Evolutionary conservation across 2,113 vertebrate genomes (phyloP), one percentile per base, ranked within the genome.

Genomic region (Aramus guarauna): DNA sequence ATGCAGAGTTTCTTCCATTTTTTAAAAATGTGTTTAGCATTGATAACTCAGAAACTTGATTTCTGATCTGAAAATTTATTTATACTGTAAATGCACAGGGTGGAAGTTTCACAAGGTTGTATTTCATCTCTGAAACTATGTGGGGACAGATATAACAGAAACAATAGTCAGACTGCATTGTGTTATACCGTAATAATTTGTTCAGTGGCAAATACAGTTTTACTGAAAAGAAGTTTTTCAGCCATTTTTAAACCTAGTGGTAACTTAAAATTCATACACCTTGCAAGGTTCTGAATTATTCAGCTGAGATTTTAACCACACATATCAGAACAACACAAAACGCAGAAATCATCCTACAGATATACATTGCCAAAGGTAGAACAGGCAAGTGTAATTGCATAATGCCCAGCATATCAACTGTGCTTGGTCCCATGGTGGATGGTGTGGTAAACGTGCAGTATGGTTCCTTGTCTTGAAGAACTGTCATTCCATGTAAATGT

Each of bases 41-140:
- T 90, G 88, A 77, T 82, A 88, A 58, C 17, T 80, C 79, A 22
- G 34, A 88, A 96, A 92, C 34, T 63, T 58, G 52, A 74, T 87
- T 95, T 96, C 74, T 94, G 47, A 63, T 58, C 64, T 72, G 41
- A 72, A 96, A 85, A 91, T 64, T n/a, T 81, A 62, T 69, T 96
- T 97, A 74, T 86, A 53, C 16, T 66, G 21, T 68, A 97, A 96
- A 75, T 87, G 84, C 22, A 83, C 34, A 71, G 8, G 23, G 16
- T 32, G 67, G 47, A 82, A 69, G 32, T 93, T 83, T 69, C 41
- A 73, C 24, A 63, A 60, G 58, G 29, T 6, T 87, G 68, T 68
- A 21, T 43, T 88, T 84, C 41, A 36, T 77, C 72, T 74, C 85
- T 17, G 20, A 45, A 52, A 64, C 45, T 27, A 29, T 3, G 5